Evolutionary conservation across 2,888 invertebrate genomes (phyloP), one percentile per base, ranked within the genome.

Genomic region (Andrena fulva): DNA sequence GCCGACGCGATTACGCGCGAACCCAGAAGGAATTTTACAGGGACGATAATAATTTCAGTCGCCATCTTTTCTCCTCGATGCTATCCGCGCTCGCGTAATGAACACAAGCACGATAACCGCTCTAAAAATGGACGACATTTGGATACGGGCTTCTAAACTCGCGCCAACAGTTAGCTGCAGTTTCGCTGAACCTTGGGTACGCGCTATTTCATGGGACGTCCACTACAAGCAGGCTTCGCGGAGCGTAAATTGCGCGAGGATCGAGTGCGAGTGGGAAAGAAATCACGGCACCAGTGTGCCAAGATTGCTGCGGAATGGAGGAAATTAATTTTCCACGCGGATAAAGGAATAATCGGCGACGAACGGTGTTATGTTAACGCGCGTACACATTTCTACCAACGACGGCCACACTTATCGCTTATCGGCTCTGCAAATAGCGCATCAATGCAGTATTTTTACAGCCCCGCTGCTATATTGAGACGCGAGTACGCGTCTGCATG

Each of bases 41-140:
- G 48, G 77, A 74, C 80, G 85, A 60, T 73, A 67, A 42, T 77
- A 67, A 33, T 73, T 80, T 80, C 74, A 68, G 67, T 64, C 76
- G 70, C 68, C 77, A 77, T 74, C 74, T 80, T 81, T 80, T 68
- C 64, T 5, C 42, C 8, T 29, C 48, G 42, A 67, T 35, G 27
- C 6, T 20, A 80, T 75, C 69, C 74, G 54, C 59, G 48, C 42
- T 42, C 12, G 42, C 12, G 42, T 42, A 42, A 16, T 42, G 76
- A 60, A 60, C 62, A 3, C 7, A 20, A 60, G 42, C 42, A 74
- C 66, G 67, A 76, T 76, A 16, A 42, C 62, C 20, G 42, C 35
- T 69, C 54, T n/a, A 60, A 31, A 60, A 31, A 33, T n/a, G 31
- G 27, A 24, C 56, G 10, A 10, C 42, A 60, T 70, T 70, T 60